phyloP scores from a whole-genome alignment of 2,797 vertebrate genomes.

The Melopsittacus undulatus region DNA sequence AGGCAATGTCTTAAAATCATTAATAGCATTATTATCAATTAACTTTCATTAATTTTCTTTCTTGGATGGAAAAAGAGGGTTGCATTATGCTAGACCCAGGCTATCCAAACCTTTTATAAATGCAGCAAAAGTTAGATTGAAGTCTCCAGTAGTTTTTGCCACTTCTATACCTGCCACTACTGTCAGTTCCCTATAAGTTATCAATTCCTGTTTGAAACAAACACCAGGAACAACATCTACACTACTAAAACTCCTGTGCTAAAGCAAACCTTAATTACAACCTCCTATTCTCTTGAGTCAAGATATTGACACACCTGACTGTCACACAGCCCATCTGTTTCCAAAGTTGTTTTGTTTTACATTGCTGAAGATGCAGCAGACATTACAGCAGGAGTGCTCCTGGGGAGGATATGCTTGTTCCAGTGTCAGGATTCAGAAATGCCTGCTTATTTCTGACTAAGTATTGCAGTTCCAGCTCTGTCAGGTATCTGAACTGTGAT shows the following conservation, averaged over 20 bases:
- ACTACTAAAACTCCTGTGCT: not conserved
- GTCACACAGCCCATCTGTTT: not conserved
- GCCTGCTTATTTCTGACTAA: not conserved
- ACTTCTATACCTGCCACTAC: not conserved
- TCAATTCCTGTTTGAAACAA: constrained; percentile 36
- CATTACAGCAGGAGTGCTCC: not conserved
- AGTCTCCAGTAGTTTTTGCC: not conserved
- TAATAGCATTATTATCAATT: not conserved
- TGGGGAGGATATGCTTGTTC: not conserved
- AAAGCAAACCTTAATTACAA: constrained; percentile 37
- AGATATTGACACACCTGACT: not conserved
- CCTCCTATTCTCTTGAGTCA: not conserved
- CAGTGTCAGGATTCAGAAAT: not conserved
- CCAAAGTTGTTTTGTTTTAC: not conserved
- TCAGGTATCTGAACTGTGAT: not conserved
- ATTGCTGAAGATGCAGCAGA: not conserved
- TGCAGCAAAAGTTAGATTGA: not conserved
- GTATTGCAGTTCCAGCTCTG: not conserved
- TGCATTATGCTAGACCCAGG: fast-evolving
- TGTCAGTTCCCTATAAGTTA: not conserved
- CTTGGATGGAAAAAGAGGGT: not conserved
- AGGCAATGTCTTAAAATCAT: not conserved
- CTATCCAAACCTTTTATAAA: not conserved
- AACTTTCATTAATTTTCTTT: not conserved
- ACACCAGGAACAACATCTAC: not conserved